A percentile compares a stretch with the other conserved stretches of the same genome.
Evolutionary conservation across 2,888 invertebrate species (phyloP).

Genomic region (Eristalis pertinax): DNA sequence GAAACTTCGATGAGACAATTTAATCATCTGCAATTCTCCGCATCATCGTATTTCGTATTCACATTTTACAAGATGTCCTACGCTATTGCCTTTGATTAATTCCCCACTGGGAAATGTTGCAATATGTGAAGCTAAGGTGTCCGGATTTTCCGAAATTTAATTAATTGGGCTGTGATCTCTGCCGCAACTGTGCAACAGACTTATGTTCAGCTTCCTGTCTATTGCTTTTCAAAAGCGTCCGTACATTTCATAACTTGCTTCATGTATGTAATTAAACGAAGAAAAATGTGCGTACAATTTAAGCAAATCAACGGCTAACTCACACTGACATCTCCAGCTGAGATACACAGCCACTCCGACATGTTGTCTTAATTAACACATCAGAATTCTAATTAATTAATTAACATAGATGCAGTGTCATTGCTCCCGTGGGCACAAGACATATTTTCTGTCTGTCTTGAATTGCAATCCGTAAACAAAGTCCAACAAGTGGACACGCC

Average conservation of each 20-base stretch:
- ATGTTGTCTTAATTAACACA: constrained; percentile 41
- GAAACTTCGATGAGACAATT: background rate
- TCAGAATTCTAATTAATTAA: constrained; percentile 57
- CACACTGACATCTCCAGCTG: background rate
- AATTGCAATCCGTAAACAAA: background rate
- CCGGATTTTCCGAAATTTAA: too few species aligned
- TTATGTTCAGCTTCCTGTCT: background rate
- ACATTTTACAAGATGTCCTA: too few species aligned
- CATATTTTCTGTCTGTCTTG: background rate
- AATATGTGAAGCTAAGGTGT: too few species aligned
- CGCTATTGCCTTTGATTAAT: too few species aligned
- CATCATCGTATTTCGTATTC: background rate
- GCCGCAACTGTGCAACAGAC: background rate
- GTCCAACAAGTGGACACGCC: background rate
- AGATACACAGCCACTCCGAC: background rate
- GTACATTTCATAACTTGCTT: background rate
- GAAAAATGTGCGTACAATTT: background rate
- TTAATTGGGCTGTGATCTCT: too few species aligned
- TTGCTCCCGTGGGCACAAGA: constrained; percentile 23
- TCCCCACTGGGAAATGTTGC: too few species aligned
- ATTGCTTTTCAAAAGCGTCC: background rate
- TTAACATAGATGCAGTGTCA: constrained; percentile 56
- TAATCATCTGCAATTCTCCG: background rate
- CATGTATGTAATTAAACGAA: background rate
- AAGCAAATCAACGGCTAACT: background rate